Conservation (phyloP, 1,140 invertebrate species). For the Ditylenchus dipsaci region DNA sequence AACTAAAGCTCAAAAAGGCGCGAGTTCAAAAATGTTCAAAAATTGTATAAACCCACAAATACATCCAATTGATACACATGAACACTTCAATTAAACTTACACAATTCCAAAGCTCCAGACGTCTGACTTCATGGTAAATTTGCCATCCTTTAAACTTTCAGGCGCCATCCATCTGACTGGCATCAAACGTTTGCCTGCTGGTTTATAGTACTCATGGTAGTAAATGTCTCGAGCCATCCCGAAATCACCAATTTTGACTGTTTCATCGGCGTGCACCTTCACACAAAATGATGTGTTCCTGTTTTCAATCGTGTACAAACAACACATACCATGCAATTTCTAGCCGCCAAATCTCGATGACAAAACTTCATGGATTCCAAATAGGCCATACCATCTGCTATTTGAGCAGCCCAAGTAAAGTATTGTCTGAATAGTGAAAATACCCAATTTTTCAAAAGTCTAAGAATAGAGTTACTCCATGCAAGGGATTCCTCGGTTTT, state of each 20-base stretch:
- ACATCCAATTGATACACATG: too few relatives aligned
- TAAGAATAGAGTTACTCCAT: background rate
- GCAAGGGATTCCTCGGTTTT: conserved; percentile 40
- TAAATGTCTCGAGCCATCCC: conserved; percentile 77
- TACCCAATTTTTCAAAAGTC: background rate
- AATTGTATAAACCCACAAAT: too few relatives aligned
- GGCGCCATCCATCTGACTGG: conserved; percentile 88
- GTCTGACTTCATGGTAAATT: conserved; percentile 83
- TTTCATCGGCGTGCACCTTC: conserved; percentile 40
- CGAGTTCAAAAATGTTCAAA: too few relatives aligned
- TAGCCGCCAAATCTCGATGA: conserved; percentile 89
- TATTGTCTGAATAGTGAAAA: conserved; percentile 47
- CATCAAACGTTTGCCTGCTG: conserved; percentile 74
- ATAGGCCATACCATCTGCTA: conserved; percentile 97
- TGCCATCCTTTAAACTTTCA: conserved; percentile 88
- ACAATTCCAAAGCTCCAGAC: conserved; percentile 68
- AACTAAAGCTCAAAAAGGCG: too few relatives aligned
- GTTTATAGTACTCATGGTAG: conserved; percentile 76
- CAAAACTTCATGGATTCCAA: conserved; percentile 81
- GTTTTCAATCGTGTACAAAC: background rate
- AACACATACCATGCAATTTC: conserved; percentile 97
- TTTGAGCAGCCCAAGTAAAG: conserved; percentile 81
- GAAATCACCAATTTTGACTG: conserved; percentile 57
- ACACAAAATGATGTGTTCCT: background rate
- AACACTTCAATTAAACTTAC: background rate